phyloP scores from a whole-genome alignment of 2,113 vertebrate genomes.

The Nothoprocta perdicaria region DNA sequence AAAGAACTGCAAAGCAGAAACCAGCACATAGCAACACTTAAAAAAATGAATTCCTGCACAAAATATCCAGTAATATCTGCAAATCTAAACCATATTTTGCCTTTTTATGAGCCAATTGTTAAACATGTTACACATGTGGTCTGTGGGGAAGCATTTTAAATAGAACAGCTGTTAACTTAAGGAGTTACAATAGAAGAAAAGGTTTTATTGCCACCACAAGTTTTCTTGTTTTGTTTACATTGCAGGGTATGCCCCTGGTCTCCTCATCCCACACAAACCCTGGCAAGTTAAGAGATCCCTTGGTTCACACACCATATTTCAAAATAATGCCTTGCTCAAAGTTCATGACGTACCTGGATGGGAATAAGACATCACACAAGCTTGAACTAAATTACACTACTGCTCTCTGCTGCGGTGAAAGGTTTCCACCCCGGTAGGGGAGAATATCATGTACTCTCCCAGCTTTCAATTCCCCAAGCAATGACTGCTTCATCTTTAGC shows the following conservation, averaged over 20 bases:
- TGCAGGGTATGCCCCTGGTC: neutral
- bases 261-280: neutral
- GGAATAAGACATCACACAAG: neutral
- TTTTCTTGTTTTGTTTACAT: neutral
- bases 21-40: neutral
- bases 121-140: neutral
- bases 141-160: neutral
- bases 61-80: neutral
- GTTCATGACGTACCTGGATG: neutral
- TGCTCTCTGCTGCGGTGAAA: neutral
- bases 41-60: neutral
- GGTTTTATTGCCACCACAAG: neutral
- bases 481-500: neutral
- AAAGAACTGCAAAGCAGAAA: neutral
- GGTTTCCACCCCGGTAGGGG: neutral
- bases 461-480: neutral
- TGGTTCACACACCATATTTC: neutral
- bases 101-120: slow-evolving; percentile 2
- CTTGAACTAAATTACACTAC: neutral
- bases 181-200: neutral
- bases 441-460: neutral
- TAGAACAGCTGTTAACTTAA: neutral
- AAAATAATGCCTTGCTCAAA: neutral
- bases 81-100: neutral
- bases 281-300: neutral